Evolutionary conservation across 2,888 invertebrate genomes (phyloP), one percentile per base, ranked within the genome.

Genomic region (Encarsia formosa): DNA sequence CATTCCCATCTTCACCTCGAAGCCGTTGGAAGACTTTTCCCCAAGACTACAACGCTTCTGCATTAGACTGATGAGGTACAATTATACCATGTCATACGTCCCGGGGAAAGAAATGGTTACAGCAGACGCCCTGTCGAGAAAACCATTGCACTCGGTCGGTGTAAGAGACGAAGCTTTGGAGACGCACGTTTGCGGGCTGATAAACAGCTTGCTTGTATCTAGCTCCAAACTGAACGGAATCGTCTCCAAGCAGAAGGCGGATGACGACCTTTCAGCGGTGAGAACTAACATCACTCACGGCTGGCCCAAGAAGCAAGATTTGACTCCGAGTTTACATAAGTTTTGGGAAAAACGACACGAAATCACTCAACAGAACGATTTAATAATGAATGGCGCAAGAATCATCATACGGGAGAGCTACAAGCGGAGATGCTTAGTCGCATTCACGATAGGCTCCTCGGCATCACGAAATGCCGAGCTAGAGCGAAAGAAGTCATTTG

Each of bases 1-100:
- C 5, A 45, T 70, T 2, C 54, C 67, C 16, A 49, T 75, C 3
- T 41, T 74, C 11, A 59, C 65, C 44, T 63, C 62, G 2, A 73
- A 72, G 54, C 54, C 63, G 16, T 51, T 73, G 15, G 63, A 63
- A 41, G 68, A 68, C 9, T 52, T 74, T 5, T 64, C 70, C 2
- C 65, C 71, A 4, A 51, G 71, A 41, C 47, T 74, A 13, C 70
- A 74, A 52, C 41, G 70, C 26, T 63, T 75, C 19, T 54, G 68
- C 35, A 59, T 71, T 52, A 48, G 64, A 11, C 48, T 69, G 4
- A 60, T 67, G 61, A 23, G 65, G 13, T 71, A 59, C 49, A 45
- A 57, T 34, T 70, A 61, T 48, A 39, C 32, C 2, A 58, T 71
- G 4, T 20, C 29, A 16, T 61, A 70, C 56, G 62, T 63, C 2